phyloP scores from a whole-genome alignment of 1,140 invertebrate species.

The Condylostylus longicornis region DNA sequence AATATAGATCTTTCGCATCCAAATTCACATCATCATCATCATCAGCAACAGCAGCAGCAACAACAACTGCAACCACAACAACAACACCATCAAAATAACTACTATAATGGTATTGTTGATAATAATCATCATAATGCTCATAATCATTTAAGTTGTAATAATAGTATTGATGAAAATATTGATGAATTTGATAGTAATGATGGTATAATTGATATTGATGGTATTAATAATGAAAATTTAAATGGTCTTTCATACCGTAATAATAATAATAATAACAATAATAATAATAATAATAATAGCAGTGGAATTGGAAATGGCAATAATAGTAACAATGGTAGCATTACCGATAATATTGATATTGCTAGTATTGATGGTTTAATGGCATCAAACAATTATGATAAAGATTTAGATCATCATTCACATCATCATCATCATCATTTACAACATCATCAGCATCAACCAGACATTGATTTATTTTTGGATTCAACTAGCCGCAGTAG shows the following conservation, averaged over 20 bases:
- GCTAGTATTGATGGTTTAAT: neutral
- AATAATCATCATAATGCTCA: constrained; percentile 21
- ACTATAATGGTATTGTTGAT: neutral
- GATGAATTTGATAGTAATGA: neutral
- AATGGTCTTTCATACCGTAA: constrained; percentile 18
- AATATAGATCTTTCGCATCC: neutral
- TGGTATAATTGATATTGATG: neutral
- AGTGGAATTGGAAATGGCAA: neutral
- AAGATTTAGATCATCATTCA: too few species aligned
- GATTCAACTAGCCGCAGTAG: constrained; percentile 30
- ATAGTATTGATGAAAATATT: neutral
- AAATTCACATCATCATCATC: constrained; percentile 7
- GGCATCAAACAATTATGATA: neutral
- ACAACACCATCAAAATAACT: constrained; percentile 6
- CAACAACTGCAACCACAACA: constrained; percentile 7
- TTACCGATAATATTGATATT: neutral
- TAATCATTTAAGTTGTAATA: constrained; percentile 16
- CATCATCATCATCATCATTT: neutral
- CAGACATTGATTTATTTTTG: constrained; percentile 30
- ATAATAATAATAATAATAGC: neutral
- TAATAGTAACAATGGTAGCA: neutral
- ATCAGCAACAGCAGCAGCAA: constrained; percentile 9
- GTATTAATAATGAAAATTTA: too few species aligned
- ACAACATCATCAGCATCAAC: constrained; percentile 5
- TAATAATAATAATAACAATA: neutral